Evolutionary conservation across 1,140 invertebrate genomes (phyloP), one percentile per base, ranked within the genome.

Genomic region (Monomorium pharaonis): DNA sequence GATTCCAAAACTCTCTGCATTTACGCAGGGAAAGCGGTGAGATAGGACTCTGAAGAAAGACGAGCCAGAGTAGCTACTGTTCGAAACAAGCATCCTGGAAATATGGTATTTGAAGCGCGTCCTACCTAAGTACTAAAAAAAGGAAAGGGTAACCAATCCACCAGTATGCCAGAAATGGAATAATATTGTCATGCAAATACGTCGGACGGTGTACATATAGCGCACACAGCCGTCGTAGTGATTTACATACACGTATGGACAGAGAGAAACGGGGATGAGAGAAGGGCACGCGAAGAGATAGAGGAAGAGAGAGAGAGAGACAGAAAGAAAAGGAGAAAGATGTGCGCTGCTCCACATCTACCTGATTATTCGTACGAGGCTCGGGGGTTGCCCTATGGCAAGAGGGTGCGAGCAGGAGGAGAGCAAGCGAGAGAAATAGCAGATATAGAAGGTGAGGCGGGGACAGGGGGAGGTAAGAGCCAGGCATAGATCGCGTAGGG

Each of bases 121-220:
- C 56, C 74, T 76, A 16, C 12, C 37, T 27, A 42, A 33, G 56
- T 77, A 77, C 62, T 62, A 49, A 86, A 54, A 85, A 70, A 78
- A 62, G 80, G 89, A 87, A 92, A 86, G 87, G 89, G 80, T 91
- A 76, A 86, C 86, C 87, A 89, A 91, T 93, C 86, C 86, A 87
- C 92, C n/a, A n/a, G 91, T 92, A 89, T 81, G 80, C 85, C 54
- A 88, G 87, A 83, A 92, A 89, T 81, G 87, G 88, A 91, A 93
- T 92, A 93, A 93, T 92, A 93, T 94, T 93, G 93, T 93, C 91
- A 94, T 94, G 93, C 93, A 94, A 94, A 94, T 93, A 90, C 62
- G 81, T 74, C 85, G 84, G 77, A 88, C 84, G 84, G 69, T 51
- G 44, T 75, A 76, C 70, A 87, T 90, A 81, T 62, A 91, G 86